Evolutionary conservation across 2,113 vertebrate genomes (phyloP).

Genomic region (Gavialis gangeticus): DNA sequence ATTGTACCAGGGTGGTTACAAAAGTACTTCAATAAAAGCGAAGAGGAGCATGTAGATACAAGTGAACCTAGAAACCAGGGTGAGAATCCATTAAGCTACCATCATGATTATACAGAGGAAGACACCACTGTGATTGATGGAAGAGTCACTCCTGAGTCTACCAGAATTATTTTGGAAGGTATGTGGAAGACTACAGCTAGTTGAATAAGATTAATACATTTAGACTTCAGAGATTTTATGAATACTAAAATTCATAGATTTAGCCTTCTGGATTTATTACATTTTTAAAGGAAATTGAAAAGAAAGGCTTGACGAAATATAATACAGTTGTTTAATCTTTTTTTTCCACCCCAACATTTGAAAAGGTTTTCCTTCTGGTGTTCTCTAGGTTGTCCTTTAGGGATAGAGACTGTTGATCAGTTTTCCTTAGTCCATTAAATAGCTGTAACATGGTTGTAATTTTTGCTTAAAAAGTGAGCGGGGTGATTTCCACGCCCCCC

Average conservation of each 20-base stretch:
- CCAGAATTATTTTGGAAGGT: constrained; percentile 88
- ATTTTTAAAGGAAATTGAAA: constrained; percentile 13
- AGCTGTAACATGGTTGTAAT: no score
- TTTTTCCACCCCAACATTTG: neutral
- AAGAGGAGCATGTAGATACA: constrained; percentile 77
- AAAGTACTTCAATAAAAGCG: constrained; percentile 93
- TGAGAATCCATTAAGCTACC: constrained; percentile 78
- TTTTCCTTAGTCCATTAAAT: no score
- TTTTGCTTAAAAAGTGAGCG: no score
- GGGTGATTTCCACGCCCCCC: no score
- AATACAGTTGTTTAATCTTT: neutral
- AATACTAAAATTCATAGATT: neutral
- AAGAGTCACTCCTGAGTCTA: constrained; percentile 86
- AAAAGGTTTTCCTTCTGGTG: no score
- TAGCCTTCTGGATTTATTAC: constrained; percentile 49
- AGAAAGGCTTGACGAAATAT: neutral
- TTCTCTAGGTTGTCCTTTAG: no score
- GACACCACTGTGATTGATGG: constrained; percentile 80
- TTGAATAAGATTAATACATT: neutral
- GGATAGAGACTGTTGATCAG: no score
- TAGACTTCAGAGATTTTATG: no score
- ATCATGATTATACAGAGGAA: constrained; percentile 78
- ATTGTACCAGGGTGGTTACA: constrained; percentile 97
- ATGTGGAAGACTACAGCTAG: constrained; percentile 40
- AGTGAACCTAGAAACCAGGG: constrained; percentile 67